Percentiles rank a stretch among this genome's conserved stretches.
Conservation (phyloP, 2,797 vertebrate genomes). For the Sitta carolinensis region DNA sequence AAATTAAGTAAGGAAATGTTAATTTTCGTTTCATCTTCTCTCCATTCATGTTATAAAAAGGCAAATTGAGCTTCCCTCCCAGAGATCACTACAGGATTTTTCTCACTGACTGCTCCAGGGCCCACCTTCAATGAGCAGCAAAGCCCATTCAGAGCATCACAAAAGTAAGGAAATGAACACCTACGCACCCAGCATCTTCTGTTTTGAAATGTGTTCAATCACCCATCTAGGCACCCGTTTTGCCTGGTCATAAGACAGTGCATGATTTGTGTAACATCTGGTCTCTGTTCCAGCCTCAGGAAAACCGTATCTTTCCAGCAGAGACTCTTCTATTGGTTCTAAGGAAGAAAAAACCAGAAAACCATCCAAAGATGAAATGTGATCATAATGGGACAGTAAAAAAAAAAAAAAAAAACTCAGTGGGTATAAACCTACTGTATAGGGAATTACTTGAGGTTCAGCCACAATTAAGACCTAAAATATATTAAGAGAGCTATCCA, state of each 20-base stretch:
- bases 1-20: background rate
- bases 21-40: background rate
- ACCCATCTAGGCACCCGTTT: constrained; percentile 84
- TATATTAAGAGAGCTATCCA: background rate
- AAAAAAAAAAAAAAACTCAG: background rate
- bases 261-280: constrained; percentile 80
- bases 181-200: constrained; percentile 77
- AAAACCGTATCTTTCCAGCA: constrained; percentile 80
- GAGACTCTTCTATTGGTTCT: constrained; percentile 63
- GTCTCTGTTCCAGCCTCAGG: constrained; percentile 79
- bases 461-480: background rate
- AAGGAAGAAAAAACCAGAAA: background rate
- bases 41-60: background rate
- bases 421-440: background rate
- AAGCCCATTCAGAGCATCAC: background rate
- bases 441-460: background rate
- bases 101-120: background rate
- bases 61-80: background rate
- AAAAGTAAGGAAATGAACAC: background rate
- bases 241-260: constrained; percentile 83
- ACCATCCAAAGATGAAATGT: background rate
- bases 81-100: background rate
- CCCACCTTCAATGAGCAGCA: background rate
- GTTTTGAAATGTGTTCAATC: constrained; percentile 82
- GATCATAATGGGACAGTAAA: background rate